These are phyloP conservation scores for Caradrina kadenii DNA, from an alignment of 2,888 invertebrate species.

Conservation along the genomic window DNA sequence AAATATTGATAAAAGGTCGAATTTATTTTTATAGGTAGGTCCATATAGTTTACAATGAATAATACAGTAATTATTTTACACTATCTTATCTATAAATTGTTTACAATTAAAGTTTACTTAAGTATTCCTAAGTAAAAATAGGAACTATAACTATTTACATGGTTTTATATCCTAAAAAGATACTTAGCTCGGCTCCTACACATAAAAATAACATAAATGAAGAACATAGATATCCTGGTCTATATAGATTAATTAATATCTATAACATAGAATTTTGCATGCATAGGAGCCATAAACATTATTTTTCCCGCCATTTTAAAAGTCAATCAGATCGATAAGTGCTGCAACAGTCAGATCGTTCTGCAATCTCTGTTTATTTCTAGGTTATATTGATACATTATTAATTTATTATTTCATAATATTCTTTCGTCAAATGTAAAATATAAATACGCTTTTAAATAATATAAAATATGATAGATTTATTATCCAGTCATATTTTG, in stretches of 20 bases:
- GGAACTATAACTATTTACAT: constrained; percentile 69
- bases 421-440: constrained; percentile 24
- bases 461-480: not conserved
- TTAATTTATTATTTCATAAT: constrained; percentile 24
- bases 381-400: constrained; percentile 45
- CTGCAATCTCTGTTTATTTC: constrained; percentile 37
- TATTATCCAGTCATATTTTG: not conserved
- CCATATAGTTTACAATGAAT: constrained; percentile 28
- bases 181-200: not conserved
- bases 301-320: constrained; percentile 36
- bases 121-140: constrained; percentile 54
- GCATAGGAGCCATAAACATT: constrained; percentile 13
- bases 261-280: constrained; percentile 5
- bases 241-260: not conserved
- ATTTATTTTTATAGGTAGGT: constrained; percentile 44
- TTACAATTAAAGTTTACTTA: constrained; percentile 24
- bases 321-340: constrained; percentile 59
- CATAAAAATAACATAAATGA: not conserved
- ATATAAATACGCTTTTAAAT: constrained; percentile 2
- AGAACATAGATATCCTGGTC: not conserved
- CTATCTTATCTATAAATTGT: constrained; percentile 17
- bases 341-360: constrained; percentile 49
- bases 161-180: constrained; percentile 22
- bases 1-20: constrained; percentile 32
- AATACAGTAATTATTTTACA: constrained; percentile 50